Conservation (phyloP, 2,888 invertebrate species). For the Oxycera nigricornis region DNA sequence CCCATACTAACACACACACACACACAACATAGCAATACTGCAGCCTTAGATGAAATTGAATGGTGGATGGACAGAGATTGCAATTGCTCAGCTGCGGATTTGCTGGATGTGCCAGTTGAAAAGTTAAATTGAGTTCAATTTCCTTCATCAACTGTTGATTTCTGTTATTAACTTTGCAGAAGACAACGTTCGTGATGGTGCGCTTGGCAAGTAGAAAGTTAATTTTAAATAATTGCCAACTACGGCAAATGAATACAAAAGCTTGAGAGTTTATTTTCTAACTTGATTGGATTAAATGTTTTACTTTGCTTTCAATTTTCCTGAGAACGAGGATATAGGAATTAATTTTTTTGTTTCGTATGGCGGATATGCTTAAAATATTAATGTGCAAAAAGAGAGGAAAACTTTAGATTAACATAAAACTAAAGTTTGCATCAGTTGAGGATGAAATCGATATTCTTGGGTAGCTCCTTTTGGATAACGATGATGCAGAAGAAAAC, state of each 20-base stretch:
- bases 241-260: neutral
- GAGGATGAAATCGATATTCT: too few relatives aligned
- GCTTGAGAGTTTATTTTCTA: too few relatives aligned
- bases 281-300: too few relatives aligned
- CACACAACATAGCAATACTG: slow-evolving; percentile 8
- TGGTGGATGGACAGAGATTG: neutral
- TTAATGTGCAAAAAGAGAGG: too few relatives aligned
- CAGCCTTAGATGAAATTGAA: neutral
- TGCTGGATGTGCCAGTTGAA: slow-evolving; percentile 16
- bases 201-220: neutral
- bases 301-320: too few relatives aligned
- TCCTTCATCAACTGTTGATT: slow-evolving; percentile 30
- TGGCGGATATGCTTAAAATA: too few relatives aligned
- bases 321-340: neutral
- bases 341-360: too few relatives aligned
- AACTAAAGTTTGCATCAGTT: too few relatives aligned
- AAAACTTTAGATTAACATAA: too few relatives aligned
- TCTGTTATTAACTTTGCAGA: slow-evolving; percentile 19
- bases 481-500: neutral
- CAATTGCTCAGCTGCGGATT: slow-evolving; percentile 15
- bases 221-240: neutral
- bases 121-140: slow-evolving; percentile 39
- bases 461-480: neutral
- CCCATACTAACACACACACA: slow-evolving; percentile 12
- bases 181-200: slow-evolving; percentile 1